A percentile compares a stretch with the other conserved stretches of the same genome.
Conservation (phyloP, 2,888 invertebrate genomes). For the Andrena flavipes region DNA sequence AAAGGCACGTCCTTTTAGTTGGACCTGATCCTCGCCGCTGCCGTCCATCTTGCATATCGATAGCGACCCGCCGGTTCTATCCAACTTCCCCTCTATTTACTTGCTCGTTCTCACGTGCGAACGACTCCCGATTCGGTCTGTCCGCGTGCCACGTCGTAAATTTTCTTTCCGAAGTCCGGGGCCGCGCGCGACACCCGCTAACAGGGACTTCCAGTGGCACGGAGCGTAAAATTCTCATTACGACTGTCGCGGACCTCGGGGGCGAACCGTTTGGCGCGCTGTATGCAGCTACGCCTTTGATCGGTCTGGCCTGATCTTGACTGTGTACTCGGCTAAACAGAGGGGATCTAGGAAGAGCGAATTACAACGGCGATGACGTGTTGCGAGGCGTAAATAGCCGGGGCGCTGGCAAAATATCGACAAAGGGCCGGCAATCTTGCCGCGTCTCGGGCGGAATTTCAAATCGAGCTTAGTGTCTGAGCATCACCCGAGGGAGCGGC, state of each 20-base stretch:
- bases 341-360: background rate
- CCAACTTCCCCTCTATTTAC: background rate
- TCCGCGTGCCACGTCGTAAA: background rate
- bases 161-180: background rate
- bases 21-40: slow-evolving; percentile 52
- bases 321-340: background rate
- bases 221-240: slow-evolving; percentile 6
- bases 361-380: background rate
- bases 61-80: slow-evolving; percentile 19
- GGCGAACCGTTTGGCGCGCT: background rate
- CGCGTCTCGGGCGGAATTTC: background rate
- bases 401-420: background rate
- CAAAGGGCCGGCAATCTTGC: background rate
- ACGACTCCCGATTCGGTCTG: slow-evolving; percentile 1
- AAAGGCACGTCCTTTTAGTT: slow-evolving; percentile 61
- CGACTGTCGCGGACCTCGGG: background rate
- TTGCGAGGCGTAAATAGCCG: background rate
- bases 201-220: background rate
- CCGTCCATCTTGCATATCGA: slow-evolving; percentile 68
- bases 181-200: too few species aligned
- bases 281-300: background rate
- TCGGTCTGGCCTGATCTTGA: background rate
- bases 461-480: background rate
- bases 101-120: slow-evolving; percentile 2
- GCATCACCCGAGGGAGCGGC: background rate